Conservation (phyloP, 2,888 invertebrate species). For the Protodeltote pygarga region DNA sequence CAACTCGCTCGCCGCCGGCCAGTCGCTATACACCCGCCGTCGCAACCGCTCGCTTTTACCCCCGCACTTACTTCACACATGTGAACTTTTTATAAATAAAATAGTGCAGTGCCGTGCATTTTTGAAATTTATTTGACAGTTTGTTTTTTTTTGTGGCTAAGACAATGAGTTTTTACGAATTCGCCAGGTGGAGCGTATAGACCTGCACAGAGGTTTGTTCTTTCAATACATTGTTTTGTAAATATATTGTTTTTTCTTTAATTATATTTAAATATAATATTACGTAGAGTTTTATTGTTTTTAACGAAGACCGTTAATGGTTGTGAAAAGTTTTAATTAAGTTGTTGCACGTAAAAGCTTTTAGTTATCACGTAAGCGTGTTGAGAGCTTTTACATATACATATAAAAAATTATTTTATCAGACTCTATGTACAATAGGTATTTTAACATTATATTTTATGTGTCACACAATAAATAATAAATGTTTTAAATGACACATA, state of each 20-base stretch:
- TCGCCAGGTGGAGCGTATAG: constrained; percentile 59
- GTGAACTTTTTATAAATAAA: constrained; percentile 76
- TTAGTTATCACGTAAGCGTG: not conserved
- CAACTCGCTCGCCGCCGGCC: constrained; percentile 41
- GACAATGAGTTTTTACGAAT: constrained; percentile 65
- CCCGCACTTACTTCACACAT: constrained; percentile 59
- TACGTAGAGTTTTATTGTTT: constrained; percentile 1
- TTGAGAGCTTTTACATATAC: constrained; percentile 13
- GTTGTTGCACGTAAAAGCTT: constrained; percentile 6
- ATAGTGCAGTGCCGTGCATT: constrained; percentile 63
- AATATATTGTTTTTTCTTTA: constrained; percentile 9
- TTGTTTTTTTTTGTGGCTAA: constrained; percentile 48
- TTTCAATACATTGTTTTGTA: constrained; percentile 2
- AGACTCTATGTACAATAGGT: no score
- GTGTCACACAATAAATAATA: no score
- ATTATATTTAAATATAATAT: not conserved
- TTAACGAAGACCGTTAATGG: no score
- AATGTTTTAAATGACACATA: no score
- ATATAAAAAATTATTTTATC: no score
- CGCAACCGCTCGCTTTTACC: constrained; percentile 55
- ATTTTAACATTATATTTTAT: no score
- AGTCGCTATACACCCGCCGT: constrained; percentile 67
- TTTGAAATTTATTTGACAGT: constrained; percentile 43
- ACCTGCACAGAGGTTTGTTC: constrained; percentile 53
- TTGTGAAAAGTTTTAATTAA: constrained; percentile 17